phyloP scores from a whole-genome alignment of 35 echinoderm and acorn worm species.

The Heliocidaris erythrogramma region DNA sequence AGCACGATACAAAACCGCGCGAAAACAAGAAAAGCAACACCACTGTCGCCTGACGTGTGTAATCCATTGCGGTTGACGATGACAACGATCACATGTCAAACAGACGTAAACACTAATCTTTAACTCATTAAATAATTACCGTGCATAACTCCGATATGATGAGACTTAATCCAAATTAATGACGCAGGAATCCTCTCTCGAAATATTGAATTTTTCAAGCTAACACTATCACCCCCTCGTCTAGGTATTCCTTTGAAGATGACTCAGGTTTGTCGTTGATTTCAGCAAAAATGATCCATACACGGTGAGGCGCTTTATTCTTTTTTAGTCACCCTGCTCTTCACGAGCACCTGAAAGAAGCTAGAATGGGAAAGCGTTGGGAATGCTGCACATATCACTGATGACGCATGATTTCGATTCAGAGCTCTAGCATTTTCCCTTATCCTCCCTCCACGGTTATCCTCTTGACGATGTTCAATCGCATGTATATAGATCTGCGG shows the following conservation, averaged over 20 bases:
- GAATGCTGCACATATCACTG: not conserved
- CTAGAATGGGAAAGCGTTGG: not conserved
- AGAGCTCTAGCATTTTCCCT: not conserved
- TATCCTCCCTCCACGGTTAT: not conserved
- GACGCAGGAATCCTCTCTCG: not conserved
- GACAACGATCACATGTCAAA: not conserved
- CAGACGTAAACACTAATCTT: not conserved
- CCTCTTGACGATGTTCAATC: not conserved
- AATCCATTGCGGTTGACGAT: not conserved
- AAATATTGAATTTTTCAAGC: not conserved
- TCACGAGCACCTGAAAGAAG: not conserved
- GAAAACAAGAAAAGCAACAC: conserved; percentile 26
- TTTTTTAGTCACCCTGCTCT: not conserved
- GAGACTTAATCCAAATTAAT: not conserved
- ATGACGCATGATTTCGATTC: not conserved
- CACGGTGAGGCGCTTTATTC: not conserved
- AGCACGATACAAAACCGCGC: conserved; percentile 13
- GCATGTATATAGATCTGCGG: not conserved
- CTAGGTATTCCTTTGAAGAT: not conserved
- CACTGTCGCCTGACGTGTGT: conserved; percentile 6
- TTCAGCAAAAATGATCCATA: not conserved
- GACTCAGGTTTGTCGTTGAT: not conserved
- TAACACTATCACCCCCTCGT: not conserved
- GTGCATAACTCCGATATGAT: not conserved
- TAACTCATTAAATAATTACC: not conserved